Conservation (phyloP, 2,113 vertebrate species). For the Microcebus murinus region DNA sequence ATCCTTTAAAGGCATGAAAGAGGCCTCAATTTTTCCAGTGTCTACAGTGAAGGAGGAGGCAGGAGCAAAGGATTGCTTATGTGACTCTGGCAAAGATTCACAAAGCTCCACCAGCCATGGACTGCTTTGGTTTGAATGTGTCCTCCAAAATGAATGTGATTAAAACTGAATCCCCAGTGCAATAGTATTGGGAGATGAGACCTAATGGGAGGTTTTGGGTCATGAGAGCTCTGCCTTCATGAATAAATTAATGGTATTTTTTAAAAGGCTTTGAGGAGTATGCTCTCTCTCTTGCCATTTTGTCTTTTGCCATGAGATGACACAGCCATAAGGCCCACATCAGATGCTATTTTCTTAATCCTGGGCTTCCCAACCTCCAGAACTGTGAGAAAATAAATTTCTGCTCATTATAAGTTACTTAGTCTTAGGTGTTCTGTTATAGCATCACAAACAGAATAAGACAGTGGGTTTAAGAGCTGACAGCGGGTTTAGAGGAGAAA, state of each 20-base stretch:
- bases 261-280: not conserved
- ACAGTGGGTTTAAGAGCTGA: not conserved
- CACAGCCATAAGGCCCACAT: not conserved
- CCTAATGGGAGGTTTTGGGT: not conserved
- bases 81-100: not conserved
- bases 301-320: not conserved
- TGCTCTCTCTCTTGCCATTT: not conserved
- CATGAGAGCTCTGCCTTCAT: not conserved
- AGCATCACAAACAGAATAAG: not conserved
- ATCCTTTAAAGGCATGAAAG: not conserved
- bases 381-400: not conserved
- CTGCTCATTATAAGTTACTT: not conserved
- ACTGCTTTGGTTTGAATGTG: not conserved
- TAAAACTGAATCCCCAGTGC: not conserved
- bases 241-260: not conserved
- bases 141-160: not conserved
- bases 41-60: not conserved
- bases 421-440: not conserved
- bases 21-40: not conserved
- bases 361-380: not conserved
- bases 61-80: rapidly evolving
- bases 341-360: not conserved
- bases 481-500: not conserved
- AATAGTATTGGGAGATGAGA: not conserved
- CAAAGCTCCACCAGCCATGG: not conserved